A percentile compares a stretch with the other conserved stretches of the same genome.
Evolutionary conservation across 2,113 vertebrate species (phyloP).

Genomic region (Vombatus ursinus): DNA sequence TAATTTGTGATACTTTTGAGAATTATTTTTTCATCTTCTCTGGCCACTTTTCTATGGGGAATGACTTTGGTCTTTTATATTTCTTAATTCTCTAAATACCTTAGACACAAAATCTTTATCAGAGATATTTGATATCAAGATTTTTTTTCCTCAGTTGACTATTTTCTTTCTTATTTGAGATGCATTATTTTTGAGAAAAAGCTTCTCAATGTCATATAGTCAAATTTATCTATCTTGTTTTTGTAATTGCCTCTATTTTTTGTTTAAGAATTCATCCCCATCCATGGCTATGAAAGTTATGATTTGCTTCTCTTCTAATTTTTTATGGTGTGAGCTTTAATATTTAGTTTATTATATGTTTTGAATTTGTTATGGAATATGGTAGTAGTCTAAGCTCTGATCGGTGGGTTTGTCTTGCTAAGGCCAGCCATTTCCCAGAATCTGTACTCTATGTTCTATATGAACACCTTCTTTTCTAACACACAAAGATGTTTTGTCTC

Average conservation of each 20-base stretch:
- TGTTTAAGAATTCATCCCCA: not conserved
- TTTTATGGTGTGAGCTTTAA: not conserved
- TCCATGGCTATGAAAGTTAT: not conserved
- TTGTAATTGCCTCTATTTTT: not conserved
- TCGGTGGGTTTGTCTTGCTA: not conserved
- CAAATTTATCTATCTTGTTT: not conserved
- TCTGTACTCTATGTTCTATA: no score
- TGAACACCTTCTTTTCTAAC: no score
- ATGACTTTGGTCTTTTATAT: not conserved
- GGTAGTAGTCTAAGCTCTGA: not conserved
- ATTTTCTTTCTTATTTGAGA: not conserved
- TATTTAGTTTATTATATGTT: not conserved
- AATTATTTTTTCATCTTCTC: no score
- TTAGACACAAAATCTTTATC: not conserved
- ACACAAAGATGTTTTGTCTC: no score
- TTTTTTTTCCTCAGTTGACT: not conserved
- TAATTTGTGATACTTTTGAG: not conserved
- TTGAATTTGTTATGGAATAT: not conserved
- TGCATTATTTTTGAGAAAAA: not conserved
- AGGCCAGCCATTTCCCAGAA: no score
- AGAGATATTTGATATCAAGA: not conserved
- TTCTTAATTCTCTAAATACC: not conserved
- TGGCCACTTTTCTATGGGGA: no score
- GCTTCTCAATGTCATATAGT: not conserved
- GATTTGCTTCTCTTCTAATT: not conserved